phyloP scores from a whole-genome alignment of 2,888 invertebrate genomes.

The Cantharis flavilabris region DNA sequence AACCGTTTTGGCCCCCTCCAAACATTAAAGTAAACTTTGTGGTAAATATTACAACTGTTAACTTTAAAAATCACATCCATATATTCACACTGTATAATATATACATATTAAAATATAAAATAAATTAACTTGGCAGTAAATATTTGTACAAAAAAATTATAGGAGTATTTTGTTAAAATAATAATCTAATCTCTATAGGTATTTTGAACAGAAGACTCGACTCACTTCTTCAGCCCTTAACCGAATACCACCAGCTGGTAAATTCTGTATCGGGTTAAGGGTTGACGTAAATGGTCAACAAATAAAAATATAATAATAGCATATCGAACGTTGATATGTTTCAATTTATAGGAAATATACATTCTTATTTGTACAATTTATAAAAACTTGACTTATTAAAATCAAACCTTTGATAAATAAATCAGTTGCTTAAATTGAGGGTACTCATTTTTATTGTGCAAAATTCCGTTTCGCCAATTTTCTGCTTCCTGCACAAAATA shows the following conservation, averaged over 20 bases:
- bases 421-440: too few species aligned
- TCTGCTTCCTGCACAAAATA: neutral
- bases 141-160: neutral
- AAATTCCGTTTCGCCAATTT: neutral
- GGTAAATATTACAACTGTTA: neutral
- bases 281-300: neutral
- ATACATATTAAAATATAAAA: neutral
- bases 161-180: neutral
- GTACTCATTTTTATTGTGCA: too few species aligned
- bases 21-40: neutral
- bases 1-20: neutral
- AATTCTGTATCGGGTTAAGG: neutral
- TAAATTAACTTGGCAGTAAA: neutral
- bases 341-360: neutral
- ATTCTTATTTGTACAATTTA: neutral
- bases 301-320: neutral
- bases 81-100: neutral
- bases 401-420: neutral
- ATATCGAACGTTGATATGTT: neutral
- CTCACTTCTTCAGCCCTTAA: neutral
- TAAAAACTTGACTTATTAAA: neutral
- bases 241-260: neutral
- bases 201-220: neutral
- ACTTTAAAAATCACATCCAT: neutral
- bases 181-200: neutral